These are phyloP conservation scores for Datnioides undecimradiatus DNA, from an alignment of 2,113 vertebrate species.

Conservation along the genomic window DNA sequence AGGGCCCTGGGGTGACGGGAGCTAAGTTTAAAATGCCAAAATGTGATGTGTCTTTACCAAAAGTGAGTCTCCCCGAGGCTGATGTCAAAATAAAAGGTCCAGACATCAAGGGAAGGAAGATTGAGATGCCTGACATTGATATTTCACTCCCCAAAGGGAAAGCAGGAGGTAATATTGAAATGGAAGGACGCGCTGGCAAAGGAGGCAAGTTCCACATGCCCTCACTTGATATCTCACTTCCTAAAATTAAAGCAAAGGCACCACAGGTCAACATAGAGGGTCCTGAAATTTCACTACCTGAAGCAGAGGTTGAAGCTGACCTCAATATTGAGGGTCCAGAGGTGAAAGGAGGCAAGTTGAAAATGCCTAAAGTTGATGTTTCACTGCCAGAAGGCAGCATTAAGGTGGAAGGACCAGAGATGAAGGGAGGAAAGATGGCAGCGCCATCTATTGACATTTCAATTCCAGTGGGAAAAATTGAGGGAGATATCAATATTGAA, in stretches of 20 bases:
- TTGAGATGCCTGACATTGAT: slow-evolving; percentile 63
- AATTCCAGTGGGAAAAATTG: slow-evolving; percentile 28
- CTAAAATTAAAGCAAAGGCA: slow-evolving; percentile 60
- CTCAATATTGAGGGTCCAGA: slow-evolving; percentile 25
- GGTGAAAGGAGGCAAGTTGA: slow-evolving; percentile 61
- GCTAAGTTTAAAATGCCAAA: slow-evolving; percentile 66
- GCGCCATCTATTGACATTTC: slow-evolving; percentile 60
- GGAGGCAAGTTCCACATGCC: slow-evolving; percentile 65
- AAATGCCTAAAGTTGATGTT: slow-evolving; percentile 61
- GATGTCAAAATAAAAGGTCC: slow-evolving; percentile 40
- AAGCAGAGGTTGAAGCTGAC: slow-evolving; percentile 54
- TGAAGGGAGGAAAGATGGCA: slow-evolving; percentile 46
- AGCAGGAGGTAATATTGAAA: background rate
- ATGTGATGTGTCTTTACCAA: slow-evolving; percentile 61
- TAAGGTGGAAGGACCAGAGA: slow-evolving; percentile 27
- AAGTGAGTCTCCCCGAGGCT: slow-evolving; percentile 36
- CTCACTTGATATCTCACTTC: slow-evolving; percentile 57
- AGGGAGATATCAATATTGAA: slow-evolving; percentile 55
- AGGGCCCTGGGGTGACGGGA: slow-evolving; percentile 40
- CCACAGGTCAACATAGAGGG: slow-evolving; percentile 47
- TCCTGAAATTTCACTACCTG: slow-evolving; percentile 54
- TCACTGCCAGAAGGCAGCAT: slow-evolving; percentile 43
- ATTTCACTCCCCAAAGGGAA: slow-evolving; percentile 66
- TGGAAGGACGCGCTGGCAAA: slow-evolving; percentile 47
- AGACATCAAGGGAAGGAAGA: slow-evolving; percentile 30